These are phyloP conservation scores for Heloderma charlesbogerti DNA, from an alignment of 2,113 vertebrate species.

Conservation along the genomic window DNA sequence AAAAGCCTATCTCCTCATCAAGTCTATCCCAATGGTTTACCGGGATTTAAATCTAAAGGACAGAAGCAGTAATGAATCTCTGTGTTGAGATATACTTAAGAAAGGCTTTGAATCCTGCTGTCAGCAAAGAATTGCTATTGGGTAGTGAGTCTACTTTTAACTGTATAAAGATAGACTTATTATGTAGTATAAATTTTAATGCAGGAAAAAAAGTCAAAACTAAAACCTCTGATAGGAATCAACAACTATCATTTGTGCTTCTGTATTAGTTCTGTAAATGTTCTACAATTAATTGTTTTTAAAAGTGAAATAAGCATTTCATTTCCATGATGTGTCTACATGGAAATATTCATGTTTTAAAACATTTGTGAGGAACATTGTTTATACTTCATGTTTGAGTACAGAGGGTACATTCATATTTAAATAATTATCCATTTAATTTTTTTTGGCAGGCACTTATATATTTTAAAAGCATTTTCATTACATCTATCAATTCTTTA, in stretches of 20 bases:
- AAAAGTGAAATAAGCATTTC: background rate
- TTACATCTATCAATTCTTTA: background rate
- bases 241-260: background rate
- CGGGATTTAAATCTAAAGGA: conserved; percentile 28
- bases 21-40: background rate
- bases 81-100: background rate
- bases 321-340: background rate
- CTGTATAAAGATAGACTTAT: background rate
- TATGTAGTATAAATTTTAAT: background rate
- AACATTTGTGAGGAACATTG: background rate
- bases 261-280: background rate
- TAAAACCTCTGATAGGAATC: background rate
- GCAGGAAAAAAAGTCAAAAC: background rate
- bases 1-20: background rate
- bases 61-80: conserved; percentile 1
- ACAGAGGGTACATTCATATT: background rate
- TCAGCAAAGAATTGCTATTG: background rate
- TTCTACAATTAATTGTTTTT: background rate
- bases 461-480: background rate
- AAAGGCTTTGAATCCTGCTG: background rate
- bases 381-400: background rate
- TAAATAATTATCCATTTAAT: background rate
- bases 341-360: background rate
- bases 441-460: background rate
- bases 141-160: background rate